A percentile compares a stretch with the other conserved stretches of the same genome.
Evolutionary conservation across 2,113 vertebrate genomes (phyloP).

Genomic region (Eupsittula cactorum): DNA sequence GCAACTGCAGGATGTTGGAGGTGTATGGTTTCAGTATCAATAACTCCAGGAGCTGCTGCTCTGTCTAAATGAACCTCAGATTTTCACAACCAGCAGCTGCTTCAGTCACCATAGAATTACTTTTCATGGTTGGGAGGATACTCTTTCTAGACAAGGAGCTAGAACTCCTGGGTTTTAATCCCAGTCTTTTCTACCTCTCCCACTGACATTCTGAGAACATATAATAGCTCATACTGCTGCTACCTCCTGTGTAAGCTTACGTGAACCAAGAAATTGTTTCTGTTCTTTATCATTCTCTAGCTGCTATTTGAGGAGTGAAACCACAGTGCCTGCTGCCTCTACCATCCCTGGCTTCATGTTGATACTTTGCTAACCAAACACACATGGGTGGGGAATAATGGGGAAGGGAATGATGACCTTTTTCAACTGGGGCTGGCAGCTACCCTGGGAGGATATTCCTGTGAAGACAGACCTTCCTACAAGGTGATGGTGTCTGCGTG

Average conservation of each 20-base stretch:
- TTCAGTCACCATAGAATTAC: not conserved
- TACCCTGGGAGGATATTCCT: not conserved
- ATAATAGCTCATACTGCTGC: fast-evolving
- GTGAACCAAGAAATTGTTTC: not conserved
- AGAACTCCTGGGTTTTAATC: not conserved
- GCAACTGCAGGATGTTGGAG: not conserved
- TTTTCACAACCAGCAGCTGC: not conserved
- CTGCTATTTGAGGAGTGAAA: not conserved
- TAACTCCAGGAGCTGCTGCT: not conserved
- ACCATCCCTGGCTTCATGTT: not conserved
- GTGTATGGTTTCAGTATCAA: not conserved
- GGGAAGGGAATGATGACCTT: not conserved
- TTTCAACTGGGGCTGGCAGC: not conserved
- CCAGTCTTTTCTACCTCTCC: not conserved
- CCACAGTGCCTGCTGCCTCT: not conserved
- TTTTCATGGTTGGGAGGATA: not conserved
- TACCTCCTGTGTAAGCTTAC: not conserved
- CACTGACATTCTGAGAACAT: not conserved
- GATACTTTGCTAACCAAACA: not conserved
- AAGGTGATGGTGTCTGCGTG: fast-evolving
- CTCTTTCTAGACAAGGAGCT: not conserved
- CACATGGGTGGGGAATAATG: not conserved
- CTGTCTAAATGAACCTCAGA: not conserved
- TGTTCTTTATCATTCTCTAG: not conserved
- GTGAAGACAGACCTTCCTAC: not conserved